Conservation (phyloP, 2,888 invertebrate genomes). For the Tyria jacobaeae region DNA sequence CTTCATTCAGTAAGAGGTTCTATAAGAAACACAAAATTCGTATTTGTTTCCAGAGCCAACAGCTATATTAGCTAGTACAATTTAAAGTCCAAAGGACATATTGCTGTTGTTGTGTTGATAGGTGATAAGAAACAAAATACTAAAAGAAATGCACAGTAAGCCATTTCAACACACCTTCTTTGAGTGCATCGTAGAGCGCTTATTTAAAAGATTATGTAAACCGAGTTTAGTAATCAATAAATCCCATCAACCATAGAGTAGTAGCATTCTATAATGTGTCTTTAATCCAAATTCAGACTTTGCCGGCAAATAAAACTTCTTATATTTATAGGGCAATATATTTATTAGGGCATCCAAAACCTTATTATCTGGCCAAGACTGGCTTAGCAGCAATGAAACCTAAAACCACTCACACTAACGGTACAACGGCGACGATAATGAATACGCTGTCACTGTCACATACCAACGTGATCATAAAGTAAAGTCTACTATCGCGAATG, state of each 20-base stretch:
- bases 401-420: conserved; percentile 27
- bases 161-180: background rate
- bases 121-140: conserved; percentile 10
- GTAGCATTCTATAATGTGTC: too few relatives aligned
- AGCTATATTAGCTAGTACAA: background rate
- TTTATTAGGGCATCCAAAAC: background rate
- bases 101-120: too few relatives aligned
- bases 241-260: too few relatives aligned
- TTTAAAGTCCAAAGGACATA: conserved; percentile 3
- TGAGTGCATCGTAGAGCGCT: too few relatives aligned
- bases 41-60: background rate
- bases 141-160: background rate
- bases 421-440: conserved; percentile 20
- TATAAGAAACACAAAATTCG: background rate
- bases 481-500: conserved; percentile 53
- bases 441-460: conserved; percentile 22
- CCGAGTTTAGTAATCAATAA: too few relatives aligned
- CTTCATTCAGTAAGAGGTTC: too few relatives aligned
- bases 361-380: background rate
- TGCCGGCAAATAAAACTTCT: too few relatives aligned
- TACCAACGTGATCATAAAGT: conserved; percentile 16
- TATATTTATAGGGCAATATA: too few relatives aligned
- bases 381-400: background rate
- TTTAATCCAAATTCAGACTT: too few relatives aligned
- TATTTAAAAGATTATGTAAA: too few relatives aligned